Base-by-base conservation (phyloP, 2,113 vertebrate genomes). In the Nycticebus coucang region DNA sequence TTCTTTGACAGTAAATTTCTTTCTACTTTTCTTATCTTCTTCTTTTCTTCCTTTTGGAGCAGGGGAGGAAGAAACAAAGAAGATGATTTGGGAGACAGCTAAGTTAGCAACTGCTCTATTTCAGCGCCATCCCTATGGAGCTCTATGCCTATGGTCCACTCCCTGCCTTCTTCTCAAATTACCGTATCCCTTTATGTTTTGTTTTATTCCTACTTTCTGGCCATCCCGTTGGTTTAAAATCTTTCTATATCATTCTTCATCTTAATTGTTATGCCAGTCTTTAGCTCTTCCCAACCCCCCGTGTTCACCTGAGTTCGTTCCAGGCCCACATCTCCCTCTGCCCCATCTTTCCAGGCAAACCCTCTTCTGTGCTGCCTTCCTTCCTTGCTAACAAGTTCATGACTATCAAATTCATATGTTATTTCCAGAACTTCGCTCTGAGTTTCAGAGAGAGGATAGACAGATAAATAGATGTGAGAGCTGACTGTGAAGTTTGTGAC, bases 61-160 rank as follows among this genome's bases (percentile, higher is more conserved):
- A 50, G 28, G 13, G 28, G 10, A 68, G 7, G 19, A 15, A 35
- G 60, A 66, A 75, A 15, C 22, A 6, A 71, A 24, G 64, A 22
- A 30, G 30, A 35, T 5, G 8, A 24, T 15, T 24, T 68, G 22
- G 41, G 35, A 87, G 64, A 12, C 30, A 21, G 62, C 50, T 57
- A 41, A 57, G 24, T 5, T 35, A 62, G 10, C 45, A 2, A 33
- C 35, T 7, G 4, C 35, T 50, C 1, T 12, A 17, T 28, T n/a
- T 79, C 0, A 26, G 5, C 5, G 12, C 35, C 41, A 1, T 14
- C 5, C n/a, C 21, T n/a, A n/a, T n/a, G n/a, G n/a, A n/a, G n/a
- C n/a, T n/a, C n/a, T n/a, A n/a, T n/a, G n/a, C 15, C 30, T 5
- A 4, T 10, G 41, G 28, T 17, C 12, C 41, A 9, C 41, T 53